A percentile compares a stretch with the other conserved stretches of the same genome.
Conservation (phyloP, 2,797 vertebrate genomes). For the Clarias fuscus region DNA sequence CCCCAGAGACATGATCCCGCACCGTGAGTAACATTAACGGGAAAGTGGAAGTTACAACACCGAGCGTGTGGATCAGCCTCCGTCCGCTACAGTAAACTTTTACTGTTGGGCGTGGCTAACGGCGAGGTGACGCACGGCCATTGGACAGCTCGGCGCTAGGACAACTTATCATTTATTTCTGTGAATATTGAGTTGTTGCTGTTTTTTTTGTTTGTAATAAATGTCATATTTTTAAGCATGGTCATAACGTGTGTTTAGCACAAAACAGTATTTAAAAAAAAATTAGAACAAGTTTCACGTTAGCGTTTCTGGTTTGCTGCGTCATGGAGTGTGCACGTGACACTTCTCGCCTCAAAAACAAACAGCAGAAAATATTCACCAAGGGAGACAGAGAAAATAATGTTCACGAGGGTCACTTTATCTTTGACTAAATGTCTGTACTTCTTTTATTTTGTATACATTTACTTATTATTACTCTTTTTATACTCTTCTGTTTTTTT, state of each 20-base stretch:
- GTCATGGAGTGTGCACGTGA: neutral
- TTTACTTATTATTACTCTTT: no score
- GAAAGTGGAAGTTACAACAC: neutral
- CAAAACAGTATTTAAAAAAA: neutral
- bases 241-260: neutral
- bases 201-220: neutral
- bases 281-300: neutral
- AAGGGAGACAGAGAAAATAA: neutral
- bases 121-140: neutral
- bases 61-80: neutral
- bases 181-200: no score
- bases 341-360: neutral
- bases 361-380: neutral
- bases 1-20: conserved; percentile 69
- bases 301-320: neutral
- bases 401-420: no score
- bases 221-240: neutral
- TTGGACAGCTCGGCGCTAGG: neutral
- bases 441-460: no score
- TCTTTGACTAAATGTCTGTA: no score
- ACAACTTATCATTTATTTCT: neutral
- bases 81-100: conserved; percentile 18
- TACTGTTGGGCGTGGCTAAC: conserved; percentile 26
- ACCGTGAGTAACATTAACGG: neutral
- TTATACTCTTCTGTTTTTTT: no score